Evolutionary conservation across 2,797 vertebrate genomes (phyloP).

Genomic region (Ammospiza maritima): DNA sequence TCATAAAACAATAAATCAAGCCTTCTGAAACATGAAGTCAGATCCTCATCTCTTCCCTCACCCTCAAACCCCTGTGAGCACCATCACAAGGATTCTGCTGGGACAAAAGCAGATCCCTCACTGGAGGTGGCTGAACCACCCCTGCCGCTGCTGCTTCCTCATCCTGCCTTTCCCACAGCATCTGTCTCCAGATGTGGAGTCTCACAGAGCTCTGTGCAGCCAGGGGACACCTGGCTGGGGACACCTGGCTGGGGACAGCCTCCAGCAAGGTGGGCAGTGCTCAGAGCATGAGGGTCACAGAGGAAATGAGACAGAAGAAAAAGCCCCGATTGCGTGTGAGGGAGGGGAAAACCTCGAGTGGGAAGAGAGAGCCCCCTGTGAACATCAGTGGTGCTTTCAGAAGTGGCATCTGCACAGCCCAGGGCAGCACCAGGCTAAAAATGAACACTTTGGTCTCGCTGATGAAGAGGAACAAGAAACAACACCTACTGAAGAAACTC

Average conservation of each 20-base stretch:
- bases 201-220: background rate
- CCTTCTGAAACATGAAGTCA: no score
- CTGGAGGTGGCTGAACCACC: background rate
- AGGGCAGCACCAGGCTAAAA: background rate
- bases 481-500: background rate
- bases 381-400: background rate
- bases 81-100: background rate
- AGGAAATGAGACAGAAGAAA: background rate
- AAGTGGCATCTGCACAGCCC: background rate
- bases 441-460: background rate
- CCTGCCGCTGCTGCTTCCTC: background rate
- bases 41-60: no score
- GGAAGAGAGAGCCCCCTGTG: background rate
- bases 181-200: background rate
- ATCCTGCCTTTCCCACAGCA: background rate
- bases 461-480: background rate
- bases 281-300: background rate
- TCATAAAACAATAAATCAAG: no score
- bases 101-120: background rate
- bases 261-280: background rate
- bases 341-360: background rate
- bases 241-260: background rate
- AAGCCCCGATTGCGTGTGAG: background rate
- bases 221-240: background rate
- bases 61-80: no score